Conservation (phyloP, 1,140 invertebrate species). For the Alviniconcha marisindica region DNA sequence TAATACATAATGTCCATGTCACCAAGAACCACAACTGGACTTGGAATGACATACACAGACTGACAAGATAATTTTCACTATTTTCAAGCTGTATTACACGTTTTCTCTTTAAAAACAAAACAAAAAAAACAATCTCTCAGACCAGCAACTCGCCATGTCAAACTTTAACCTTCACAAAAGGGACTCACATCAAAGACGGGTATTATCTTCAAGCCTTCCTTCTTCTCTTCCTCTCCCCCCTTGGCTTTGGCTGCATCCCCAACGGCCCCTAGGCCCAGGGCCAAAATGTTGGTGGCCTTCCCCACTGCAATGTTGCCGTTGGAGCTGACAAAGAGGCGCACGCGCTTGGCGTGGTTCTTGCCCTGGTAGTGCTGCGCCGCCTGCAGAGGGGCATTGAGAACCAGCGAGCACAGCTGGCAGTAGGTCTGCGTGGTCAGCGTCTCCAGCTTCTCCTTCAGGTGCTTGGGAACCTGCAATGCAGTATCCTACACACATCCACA, state of each 20-base stretch:
- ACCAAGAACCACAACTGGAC: no score
- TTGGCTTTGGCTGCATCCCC: neutral
- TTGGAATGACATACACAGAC: no score
- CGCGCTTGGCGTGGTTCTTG: constrained; percentile 77
- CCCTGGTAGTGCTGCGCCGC: constrained; percentile 80
- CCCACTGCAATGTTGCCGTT: neutral
- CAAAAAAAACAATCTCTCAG: no score
- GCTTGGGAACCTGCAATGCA: constrained; percentile 30
- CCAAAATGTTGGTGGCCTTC: neutral
- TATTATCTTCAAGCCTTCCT: neutral
- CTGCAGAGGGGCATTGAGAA: constrained; percentile 79
- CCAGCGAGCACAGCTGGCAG: constrained; percentile 79
- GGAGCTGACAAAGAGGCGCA: constrained; percentile 34
- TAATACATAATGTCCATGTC: no score
- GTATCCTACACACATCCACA: no score
- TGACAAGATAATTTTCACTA: no score
- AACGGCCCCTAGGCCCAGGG: neutral
- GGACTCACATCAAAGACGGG: constrained; percentile 7
- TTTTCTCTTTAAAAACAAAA: no score
- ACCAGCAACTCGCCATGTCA: no score
- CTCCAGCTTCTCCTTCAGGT: constrained; percentile 12
- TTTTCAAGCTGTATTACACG: no score
- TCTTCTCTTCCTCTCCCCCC: neutral
- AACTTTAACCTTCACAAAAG: no score
- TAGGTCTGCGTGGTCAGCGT: constrained; percentile 57